A percentile compares a stretch with the other conserved stretches of the same genome.
phyloP scores from a whole-genome alignment of 2,888 invertebrate species.

The Cotesia congregata region DNA sequence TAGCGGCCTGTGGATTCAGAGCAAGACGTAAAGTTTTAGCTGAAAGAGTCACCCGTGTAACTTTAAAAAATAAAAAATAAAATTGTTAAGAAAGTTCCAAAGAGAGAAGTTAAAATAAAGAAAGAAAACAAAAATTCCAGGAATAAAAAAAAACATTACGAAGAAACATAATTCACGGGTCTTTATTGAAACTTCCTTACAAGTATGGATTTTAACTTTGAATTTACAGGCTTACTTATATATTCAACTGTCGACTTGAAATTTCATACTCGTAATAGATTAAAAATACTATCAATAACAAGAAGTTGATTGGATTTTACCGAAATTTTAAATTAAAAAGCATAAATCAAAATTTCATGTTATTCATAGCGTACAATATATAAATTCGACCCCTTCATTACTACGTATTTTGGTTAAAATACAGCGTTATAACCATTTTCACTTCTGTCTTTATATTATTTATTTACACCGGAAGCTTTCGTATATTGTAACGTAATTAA shows the following conservation, averaged over 20 bases:
- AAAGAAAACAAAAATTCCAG: conserved; percentile 46
- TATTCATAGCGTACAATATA: too few species aligned
- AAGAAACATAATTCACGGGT: conserved; percentile 60
- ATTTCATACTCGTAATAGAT: not conserved
- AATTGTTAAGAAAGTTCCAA: conserved; percentile 35
- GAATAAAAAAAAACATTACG: conserved; percentile 58
- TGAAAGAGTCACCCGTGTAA: conserved; percentile 12
- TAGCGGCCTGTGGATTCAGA: conserved; percentile 51
- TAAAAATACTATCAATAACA: not conserved
- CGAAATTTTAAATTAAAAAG: too few species aligned
- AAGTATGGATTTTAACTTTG: conserved; percentile 63
- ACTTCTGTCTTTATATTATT: too few species aligned
- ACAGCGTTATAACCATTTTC: too few species aligned
- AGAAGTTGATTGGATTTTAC: not conserved
- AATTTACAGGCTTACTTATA: conserved; percentile 57
- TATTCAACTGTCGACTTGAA: not conserved
- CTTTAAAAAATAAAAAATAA: conserved; percentile 36
- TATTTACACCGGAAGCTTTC: too few species aligned
- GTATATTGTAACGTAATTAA: too few species aligned
- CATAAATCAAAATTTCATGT: too few species aligned
- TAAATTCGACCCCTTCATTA: too few species aligned
- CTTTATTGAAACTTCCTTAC: conserved; percentile 64
- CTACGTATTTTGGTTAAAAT: too few species aligned
- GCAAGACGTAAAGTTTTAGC: conserved; percentile 37
- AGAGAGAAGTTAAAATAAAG: conserved; percentile 27